These are phyloP conservation scores for Lepus timidus DNA, from an alignment of 2,113 vertebrate species.

Conservation along the genomic window DNA sequence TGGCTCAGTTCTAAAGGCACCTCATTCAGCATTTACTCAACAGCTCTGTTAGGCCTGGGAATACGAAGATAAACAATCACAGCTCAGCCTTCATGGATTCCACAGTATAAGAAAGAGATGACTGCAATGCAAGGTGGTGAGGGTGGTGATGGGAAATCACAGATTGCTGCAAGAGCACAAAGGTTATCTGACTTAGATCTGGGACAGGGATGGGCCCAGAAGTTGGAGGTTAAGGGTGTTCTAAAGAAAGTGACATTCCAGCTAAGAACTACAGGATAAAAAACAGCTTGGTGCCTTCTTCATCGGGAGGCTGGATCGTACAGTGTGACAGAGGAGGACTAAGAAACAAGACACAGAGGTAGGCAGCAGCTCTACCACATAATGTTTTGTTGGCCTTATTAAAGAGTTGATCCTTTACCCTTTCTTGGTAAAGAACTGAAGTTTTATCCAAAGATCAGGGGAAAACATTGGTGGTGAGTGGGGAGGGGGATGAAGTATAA, in stretches of 20 bases:
- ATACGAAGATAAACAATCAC: conserved; percentile 54
- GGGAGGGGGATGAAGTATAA: not conserved
- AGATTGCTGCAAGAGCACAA: not conserved
- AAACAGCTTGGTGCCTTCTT: not conserved
- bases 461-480: conserved; percentile 1
- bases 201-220: not conserved
- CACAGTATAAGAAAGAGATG: conserved; percentile 45
- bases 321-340: not conserved
- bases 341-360: not conserved
- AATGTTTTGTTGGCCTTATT: not conserved
- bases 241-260: not conserved
- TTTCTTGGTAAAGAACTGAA: not conserved
- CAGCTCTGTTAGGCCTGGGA: conserved; percentile 35
- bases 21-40: conserved; percentile 64
- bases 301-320: not conserved
- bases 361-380: not conserved
- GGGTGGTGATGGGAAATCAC: not conserved
- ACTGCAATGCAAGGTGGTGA: not conserved
- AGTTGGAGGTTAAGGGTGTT: not conserved
- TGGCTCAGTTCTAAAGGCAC: conserved; percentile 43
- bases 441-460: conserved; percentile 64
- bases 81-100: conserved; percentile 43
- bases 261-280: not conserved
- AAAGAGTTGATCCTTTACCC: conserved; percentile 55
- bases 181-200: conserved; percentile 14